A percentile compares a stretch with the other conserved stretches of the same genome.
Evolutionary conservation across 2,113 vertebrate species (phyloP).

Genomic region (Catharus fuscescens): DNA sequence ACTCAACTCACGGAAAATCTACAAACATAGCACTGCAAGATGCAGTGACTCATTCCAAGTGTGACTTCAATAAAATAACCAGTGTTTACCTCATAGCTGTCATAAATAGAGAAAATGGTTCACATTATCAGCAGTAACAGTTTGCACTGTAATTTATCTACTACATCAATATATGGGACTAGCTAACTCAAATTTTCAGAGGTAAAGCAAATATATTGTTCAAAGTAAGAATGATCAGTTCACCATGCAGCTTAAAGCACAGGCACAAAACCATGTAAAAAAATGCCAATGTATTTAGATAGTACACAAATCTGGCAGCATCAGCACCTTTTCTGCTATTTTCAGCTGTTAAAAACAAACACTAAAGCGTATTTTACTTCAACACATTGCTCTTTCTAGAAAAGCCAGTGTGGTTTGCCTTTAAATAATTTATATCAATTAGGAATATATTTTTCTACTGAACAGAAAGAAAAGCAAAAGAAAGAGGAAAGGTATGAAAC

Average conservation of each 20-base stretch:
- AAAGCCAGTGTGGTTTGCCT: neutral
- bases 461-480: neutral
- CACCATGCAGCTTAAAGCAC: neutral
- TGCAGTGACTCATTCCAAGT: neutral
- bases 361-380: neutral
- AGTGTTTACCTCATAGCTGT: neutral
- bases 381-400: neutral
- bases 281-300: neutral
- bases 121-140: neutral
- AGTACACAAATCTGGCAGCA: neutral
- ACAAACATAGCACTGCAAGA: neutral
- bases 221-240: neutral
- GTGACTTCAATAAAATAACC: neutral
- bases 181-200: neutral
- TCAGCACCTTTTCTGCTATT: neutral
- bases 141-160: neutral
- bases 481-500: neutral
- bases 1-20: neutral
- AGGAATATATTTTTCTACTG: neutral
- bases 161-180: neutral
- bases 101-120: neutral
- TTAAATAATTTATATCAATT: neutral
- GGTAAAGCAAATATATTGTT: neutral
- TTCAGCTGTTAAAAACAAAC: neutral
- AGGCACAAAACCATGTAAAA: neutral